Evolutionary conservation across 2,113 vertebrate species (phyloP).

Genomic region (Microtus montanus): DNA sequence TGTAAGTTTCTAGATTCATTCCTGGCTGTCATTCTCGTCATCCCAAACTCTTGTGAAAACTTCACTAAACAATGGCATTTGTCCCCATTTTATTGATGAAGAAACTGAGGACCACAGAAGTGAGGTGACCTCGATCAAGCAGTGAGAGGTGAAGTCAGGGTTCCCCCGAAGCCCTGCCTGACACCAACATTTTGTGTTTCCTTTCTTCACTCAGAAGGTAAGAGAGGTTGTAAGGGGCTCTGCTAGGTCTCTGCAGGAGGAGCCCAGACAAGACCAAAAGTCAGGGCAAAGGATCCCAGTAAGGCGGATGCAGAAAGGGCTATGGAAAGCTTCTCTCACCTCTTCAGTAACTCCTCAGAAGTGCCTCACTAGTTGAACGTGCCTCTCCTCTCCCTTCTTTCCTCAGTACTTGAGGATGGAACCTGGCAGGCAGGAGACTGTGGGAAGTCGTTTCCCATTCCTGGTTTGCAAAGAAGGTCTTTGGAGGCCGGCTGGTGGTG

Average conservation of each 20-base stretch:
- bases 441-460: background rate
- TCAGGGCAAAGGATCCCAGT: slow-evolving; percentile 50
- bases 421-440: background rate
- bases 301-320: background rate
- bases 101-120: background rate
- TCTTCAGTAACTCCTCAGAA: slow-evolving; percentile 38
- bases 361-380: background rate
- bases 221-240: background rate
- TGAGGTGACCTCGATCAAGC: background rate
- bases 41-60: background rate
- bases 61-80: background rate
- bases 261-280: background rate
- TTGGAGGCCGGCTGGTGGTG: background rate
- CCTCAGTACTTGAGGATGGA: background rate
- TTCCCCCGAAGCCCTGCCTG: background rate
- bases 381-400: background rate
- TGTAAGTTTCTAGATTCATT: background rate
- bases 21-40: background rate
- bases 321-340: background rate
- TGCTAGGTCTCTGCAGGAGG: background rate
- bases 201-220: background rate
- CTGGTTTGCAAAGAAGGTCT: background rate
- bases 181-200: background rate
- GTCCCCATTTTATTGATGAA: slow-evolving; percentile 14
- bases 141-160: background rate